Conservation (phyloP, 2,797 vertebrate genomes). For the Phrynocephalus forsythii region DNA sequence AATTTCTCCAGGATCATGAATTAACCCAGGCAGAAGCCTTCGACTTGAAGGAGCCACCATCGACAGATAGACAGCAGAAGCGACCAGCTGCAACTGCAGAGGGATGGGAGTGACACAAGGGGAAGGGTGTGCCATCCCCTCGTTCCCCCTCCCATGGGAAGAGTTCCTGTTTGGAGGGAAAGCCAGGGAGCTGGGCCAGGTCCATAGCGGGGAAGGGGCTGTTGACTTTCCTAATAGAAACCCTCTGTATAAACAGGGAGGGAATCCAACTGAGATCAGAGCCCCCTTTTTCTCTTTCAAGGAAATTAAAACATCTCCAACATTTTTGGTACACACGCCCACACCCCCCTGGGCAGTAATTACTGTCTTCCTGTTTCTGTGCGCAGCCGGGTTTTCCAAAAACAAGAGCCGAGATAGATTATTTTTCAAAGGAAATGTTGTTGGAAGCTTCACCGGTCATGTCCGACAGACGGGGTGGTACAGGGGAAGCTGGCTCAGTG, state of each 20-base stretch:
- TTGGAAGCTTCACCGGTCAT: constrained; percentile 75
- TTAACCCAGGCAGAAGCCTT: no score
- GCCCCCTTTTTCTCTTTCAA: constrained; percentile 76
- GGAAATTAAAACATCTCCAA: constrained; percentile 78
- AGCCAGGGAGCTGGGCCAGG: constrained; percentile 48
- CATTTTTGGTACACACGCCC: constrained; percentile 74
- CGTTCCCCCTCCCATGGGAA: constrained; percentile 45
- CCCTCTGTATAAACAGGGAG: constrained; percentile 77
- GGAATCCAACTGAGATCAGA: constrained; percentile 74
- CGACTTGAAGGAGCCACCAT: no score
- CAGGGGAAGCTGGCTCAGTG: constrained; percentile 60
- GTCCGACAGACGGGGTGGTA: constrained; percentile 59
- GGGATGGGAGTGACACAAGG: background rate
- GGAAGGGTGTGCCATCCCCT: constrained; percentile 36
- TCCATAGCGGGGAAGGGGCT: background rate
- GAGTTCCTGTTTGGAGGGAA: constrained; percentile 68
- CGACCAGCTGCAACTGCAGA: background rate
- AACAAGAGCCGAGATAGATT: constrained; percentile 77
- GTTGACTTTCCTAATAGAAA: constrained; percentile 72
- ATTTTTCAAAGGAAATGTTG: constrained; percentile 85
- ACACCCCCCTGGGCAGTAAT: constrained; percentile 75
- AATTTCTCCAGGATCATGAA: no score
- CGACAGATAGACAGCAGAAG: no score
- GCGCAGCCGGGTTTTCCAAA: constrained; percentile 75
- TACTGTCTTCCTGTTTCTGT: constrained; percentile 82